phyloP scores from a whole-genome alignment of 2,888 invertebrate genomes.

The Microplitis deprimator region DNA sequence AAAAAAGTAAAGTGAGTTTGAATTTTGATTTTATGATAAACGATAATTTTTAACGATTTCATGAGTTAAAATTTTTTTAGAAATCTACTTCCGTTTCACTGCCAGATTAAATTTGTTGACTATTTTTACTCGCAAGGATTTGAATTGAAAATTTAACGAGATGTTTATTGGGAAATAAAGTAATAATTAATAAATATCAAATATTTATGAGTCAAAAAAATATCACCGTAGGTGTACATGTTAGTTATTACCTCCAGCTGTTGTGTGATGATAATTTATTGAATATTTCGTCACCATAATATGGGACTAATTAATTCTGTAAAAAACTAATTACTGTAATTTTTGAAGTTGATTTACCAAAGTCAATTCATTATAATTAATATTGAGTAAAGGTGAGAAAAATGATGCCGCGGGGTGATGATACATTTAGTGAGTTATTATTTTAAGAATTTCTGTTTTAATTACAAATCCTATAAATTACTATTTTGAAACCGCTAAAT shows the following conservation, averaged over 20 bases:
- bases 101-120: too few species aligned
- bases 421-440: too few species aligned
- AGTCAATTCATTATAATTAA: background rate
- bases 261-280: background rate
- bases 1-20: too few species aligned
- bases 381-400: background rate
- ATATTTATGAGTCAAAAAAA: background rate
- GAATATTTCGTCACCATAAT: background rate
- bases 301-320: background rate
- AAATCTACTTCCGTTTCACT: too few species aligned
- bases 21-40: too few species aligned
- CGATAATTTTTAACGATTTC: too few species aligned
- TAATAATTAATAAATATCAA: background rate
- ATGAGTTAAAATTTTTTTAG: too few species aligned
- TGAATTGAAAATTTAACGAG: background rate
- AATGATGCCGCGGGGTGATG: background rate
- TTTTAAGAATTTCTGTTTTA: too few species aligned
- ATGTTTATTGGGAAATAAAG: background rate
- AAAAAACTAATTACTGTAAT: background rate
- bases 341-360: background rate
- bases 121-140: too few species aligned
- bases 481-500: too few species aligned
- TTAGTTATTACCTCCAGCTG: background rate
- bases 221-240: background rate
- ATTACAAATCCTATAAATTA: too few species aligned